These are phyloP conservation scores for Drosophila mulleri DNA, from an alignment of 2,888 invertebrate genomes.

Conservation along the genomic window DNA sequence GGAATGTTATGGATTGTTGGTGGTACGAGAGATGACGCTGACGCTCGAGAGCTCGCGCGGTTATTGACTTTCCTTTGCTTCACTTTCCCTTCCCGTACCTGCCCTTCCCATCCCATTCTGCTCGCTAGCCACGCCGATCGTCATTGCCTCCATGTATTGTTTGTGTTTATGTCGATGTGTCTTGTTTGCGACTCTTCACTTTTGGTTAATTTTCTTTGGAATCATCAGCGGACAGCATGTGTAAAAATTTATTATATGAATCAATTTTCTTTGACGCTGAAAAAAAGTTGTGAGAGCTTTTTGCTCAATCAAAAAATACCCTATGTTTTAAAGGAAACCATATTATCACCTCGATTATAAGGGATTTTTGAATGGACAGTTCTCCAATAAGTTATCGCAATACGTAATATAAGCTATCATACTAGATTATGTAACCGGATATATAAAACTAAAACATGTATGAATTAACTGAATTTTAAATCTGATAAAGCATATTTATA, in stretches of 20 bases:
- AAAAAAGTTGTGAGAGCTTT: background rate
- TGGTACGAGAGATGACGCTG: slow-evolving; percentile 16
- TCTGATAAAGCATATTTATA: background rate
- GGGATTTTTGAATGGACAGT: no score
- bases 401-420: background rate
- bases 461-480: no score
- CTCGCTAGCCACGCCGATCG: slow-evolving; percentile 27
- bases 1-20: slow-evolving; percentile 6
- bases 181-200: slow-evolving; percentile 29
- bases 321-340: background rate
- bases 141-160: slow-evolving; percentile 21
- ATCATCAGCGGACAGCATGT: slow-evolving; percentile 19
- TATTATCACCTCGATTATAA: no score
- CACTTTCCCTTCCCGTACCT: background rate
- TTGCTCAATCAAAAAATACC: background rate
- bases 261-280: slow-evolving; percentile 49
- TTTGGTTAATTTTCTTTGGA: slow-evolving; percentile 35
- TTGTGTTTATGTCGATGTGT: slow-evolving; percentile 2
- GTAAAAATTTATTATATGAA: slow-evolving; percentile 55
- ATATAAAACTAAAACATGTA: no score
- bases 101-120: background rate
- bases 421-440: background rate
- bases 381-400: no score
- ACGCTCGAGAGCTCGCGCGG: slow-evolving; percentile 50
- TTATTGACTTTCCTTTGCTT: slow-evolving; percentile 60